These are phyloP conservation scores for Eciton burchellii DNA, from an alignment of 1,140 invertebrate species.

Conservation along the genomic window DNA sequence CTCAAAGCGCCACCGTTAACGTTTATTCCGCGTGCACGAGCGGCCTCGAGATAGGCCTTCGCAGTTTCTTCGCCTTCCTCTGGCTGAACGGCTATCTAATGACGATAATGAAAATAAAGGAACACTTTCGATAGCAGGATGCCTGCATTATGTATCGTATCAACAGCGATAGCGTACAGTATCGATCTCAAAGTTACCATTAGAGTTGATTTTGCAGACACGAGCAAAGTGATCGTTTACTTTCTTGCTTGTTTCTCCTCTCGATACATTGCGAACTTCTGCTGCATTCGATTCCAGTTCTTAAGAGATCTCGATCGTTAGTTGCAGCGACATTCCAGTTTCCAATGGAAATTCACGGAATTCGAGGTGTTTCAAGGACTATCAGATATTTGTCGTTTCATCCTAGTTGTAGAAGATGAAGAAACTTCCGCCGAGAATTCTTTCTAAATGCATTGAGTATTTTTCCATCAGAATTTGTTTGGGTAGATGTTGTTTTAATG, in stretches of 20 bases:
- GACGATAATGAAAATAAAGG: slow-evolving; percentile 75
- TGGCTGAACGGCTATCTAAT: slow-evolving; percentile 55
- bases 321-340: slow-evolving; percentile 28
- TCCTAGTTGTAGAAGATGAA: background rate
- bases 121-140: slow-evolving; percentile 65
- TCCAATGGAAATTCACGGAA: slow-evolving; percentile 11
- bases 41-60: slow-evolving; percentile 66
- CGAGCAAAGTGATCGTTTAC: slow-evolving; percentile 17
- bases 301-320: slow-evolving; percentile 14
- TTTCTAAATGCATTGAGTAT: slow-evolving; percentile 1
- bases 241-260: slow-evolving; percentile 41
- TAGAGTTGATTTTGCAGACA: slow-evolving; percentile 24
- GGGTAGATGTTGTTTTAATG: background rate
- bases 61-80: slow-evolving; percentile 67
- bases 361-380: slow-evolving; percentile 5
- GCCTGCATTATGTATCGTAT: slow-evolving; percentile 28
- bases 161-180: background rate
- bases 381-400: background rate
- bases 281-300: background rate
- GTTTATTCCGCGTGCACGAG: slow-evolving; percentile 51
- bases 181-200: background rate
- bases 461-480: background rate
- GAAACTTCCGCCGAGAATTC: background rate
- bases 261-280: slow-evolving; percentile 35
- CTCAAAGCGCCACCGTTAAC: slow-evolving; percentile 43